These are phyloP conservation scores for Nemapogon koenigi DNA, from an alignment of 2,888 invertebrate genomes.

Conservation along the genomic window DNA sequence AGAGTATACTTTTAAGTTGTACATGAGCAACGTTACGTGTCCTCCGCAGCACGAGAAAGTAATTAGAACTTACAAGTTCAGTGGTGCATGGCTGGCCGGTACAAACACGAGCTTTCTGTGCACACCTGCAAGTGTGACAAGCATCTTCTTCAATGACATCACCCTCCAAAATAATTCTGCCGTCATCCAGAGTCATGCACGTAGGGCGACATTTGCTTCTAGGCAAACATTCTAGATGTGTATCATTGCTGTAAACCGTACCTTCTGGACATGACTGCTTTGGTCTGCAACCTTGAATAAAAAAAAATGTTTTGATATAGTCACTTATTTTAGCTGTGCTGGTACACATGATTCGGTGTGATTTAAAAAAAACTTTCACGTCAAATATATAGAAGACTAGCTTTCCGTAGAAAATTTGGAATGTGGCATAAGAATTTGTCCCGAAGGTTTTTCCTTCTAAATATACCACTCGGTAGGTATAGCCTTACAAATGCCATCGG, in stretches of 20 bases:
- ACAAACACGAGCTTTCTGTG: conserved; percentile 72
- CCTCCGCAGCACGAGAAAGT: too few species aligned
- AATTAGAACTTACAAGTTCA: conserved; percentile 25
- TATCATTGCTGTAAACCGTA: conserved; percentile 74
- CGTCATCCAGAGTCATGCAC: conserved; percentile 71
- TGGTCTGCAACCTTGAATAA: conserved; percentile 71
- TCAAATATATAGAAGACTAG: too few species aligned
- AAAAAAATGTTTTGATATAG: not conserved
- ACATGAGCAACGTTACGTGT: too few species aligned
- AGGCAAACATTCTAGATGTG: conserved; percentile 76
- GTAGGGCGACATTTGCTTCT: conserved; percentile 72
- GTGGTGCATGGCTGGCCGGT: conserved; percentile 73
- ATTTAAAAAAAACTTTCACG: too few species aligned
- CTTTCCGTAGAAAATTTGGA: too few species aligned
- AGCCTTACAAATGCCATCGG: too few species aligned
- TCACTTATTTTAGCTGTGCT: too few species aligned
- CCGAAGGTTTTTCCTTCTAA: too few species aligned
- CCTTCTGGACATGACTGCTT: conserved; percentile 74
- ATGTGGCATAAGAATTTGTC: too few species aligned
- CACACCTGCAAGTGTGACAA: conserved; percentile 83
- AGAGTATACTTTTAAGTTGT: too few species aligned
- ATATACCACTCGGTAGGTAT: too few species aligned
- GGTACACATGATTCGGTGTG: too few species aligned
- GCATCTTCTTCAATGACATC: conserved; percentile 76
- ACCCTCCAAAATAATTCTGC: conserved; percentile 75